Conservation (phyloP, 1,140 invertebrate genomes). For the Saccostrea cuccullata region DNA sequence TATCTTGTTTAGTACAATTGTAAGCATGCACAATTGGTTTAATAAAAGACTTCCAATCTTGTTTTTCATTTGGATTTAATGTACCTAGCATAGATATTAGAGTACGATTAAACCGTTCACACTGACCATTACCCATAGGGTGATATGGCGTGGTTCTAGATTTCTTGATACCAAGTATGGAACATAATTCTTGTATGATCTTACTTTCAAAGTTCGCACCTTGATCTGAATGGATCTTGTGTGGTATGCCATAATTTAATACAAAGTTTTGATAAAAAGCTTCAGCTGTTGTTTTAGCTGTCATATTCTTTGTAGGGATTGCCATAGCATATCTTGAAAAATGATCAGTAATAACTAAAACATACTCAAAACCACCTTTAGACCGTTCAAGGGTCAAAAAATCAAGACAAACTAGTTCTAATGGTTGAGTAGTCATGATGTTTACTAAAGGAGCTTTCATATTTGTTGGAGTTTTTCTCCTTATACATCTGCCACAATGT, state of each 20-base stretch:
- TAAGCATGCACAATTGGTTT: conserved; percentile 28
- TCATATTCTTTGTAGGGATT: not conserved
- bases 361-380: too few species aligned
- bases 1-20: conserved; percentile 12
- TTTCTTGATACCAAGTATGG: not conserved
- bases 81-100: conserved; percentile 53
- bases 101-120: conserved; percentile 26
- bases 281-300: conserved; percentile 8
- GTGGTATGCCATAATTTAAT: not conserved
- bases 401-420: conserved; percentile 32
- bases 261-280: conserved; percentile 11
- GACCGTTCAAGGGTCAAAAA: not conserved
- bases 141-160: conserved; percentile 20
- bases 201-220: not conserved
- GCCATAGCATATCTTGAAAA: not conserved
- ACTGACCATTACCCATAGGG: not conserved
- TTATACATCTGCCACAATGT: too few species aligned
- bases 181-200: not conserved
- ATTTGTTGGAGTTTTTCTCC: conserved; percentile 41
- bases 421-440: conserved; percentile 40
- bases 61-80: not conserved
- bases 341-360: not conserved
- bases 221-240: not conserved
- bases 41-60: conserved; percentile 12
- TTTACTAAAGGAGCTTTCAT: conserved; percentile 38